Evolutionary conservation across 2,888 invertebrate genomes (phyloP), one percentile per base, ranked within the genome.

Genomic region (Glyphotaelius pellucidus): DNA sequence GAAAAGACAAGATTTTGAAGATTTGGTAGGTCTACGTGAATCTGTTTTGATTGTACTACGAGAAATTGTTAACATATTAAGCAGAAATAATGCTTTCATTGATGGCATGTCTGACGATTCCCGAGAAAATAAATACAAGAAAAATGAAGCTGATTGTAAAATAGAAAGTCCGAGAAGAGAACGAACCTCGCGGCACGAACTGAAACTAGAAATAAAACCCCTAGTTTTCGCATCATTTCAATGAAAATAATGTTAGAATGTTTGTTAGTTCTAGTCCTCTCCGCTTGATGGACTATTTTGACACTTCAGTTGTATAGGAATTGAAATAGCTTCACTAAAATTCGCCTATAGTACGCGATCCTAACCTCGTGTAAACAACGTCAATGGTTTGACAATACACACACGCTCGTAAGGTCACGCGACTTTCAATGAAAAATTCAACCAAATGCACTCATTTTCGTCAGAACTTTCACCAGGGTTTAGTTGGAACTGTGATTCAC

Each of bases 311-410:
- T 4, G 67, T 67, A 67, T 67, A 7, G 67, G 9, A 67, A 67
- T n/a, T 67, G 67, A 67, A 67, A 67, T 67, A 67, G 67, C 67
- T 67, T 67, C 67, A 67, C 67, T n/a, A 67, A 25, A 67, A 67
- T 9, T 67, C n/a, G n/a, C 67, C 67, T 67, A 67, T 67, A 67
- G 25, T 67, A 67, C 67, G 25, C 67, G 9, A 87, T 87, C 86
- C 88, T 87, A 87, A 91, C 91, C 91, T 91, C 80, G 88, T 19
- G 88, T 89, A 89, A 89, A 89, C 88, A 89, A 89, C 79, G 88
- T 89, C 88, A 79, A 79, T 42, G 81, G 47, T 87, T 87, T 91
- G 84, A 90, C 90, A 85, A 90, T 84, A 83, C 85, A 90, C 80
- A 30, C 42, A n/a, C 86, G 86, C 47, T 35, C 86, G 88, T 30